Evolutionary conservation across 2,888 invertebrate genomes (phyloP), one percentile per base, ranked within the genome.

Genomic region (Steinernema scapterisci): DNA sequence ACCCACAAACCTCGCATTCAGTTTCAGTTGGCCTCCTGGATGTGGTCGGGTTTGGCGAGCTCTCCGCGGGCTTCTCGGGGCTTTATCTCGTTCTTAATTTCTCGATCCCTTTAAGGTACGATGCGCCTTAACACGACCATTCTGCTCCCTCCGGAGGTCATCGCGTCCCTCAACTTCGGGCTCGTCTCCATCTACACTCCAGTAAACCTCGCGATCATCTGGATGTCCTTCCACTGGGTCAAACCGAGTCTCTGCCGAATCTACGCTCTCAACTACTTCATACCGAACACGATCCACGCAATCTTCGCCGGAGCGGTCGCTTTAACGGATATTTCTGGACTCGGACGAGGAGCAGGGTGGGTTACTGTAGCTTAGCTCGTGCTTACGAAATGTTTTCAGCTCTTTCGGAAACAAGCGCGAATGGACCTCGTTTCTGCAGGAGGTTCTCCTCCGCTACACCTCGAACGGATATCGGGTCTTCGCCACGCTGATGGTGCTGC

Each of bases 261-360:
- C 63, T 63, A 63, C 31, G 63, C 31, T n/a, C 63, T 63, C 31
- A 63, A 63, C 16, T 27, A 63, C 63, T 63, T 31, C 9, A 31
- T 31, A 27, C 2, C 63, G 3, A 63, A 31, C 63, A 63, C 63
- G 31, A 31, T 63, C 63, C 63, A 63, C 31, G 63, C 63, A 16
- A 13, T 63, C 63, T 25, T 31, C 63, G 6, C 63, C 31, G 16
- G 23, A 25, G 63, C 63, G 27, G 38, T 63, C 31, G 63, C 27
- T 31, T 63, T 63, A 9, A 16, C 63, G 16, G 63, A 31, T 13
- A 27, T 63, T 9, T 31, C 63, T 7, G 31, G 31, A 27, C 16
- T 63, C 11, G 63, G 31, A 31, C 23, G 63, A 16, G 31, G 31
- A 9, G n/a, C 23, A 1, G 16, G 31, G 63, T 63, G 16, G 31